Conservation (phyloP, 2,113 vertebrate genomes). For the Lycocorax pyrrhopterus region DNA sequence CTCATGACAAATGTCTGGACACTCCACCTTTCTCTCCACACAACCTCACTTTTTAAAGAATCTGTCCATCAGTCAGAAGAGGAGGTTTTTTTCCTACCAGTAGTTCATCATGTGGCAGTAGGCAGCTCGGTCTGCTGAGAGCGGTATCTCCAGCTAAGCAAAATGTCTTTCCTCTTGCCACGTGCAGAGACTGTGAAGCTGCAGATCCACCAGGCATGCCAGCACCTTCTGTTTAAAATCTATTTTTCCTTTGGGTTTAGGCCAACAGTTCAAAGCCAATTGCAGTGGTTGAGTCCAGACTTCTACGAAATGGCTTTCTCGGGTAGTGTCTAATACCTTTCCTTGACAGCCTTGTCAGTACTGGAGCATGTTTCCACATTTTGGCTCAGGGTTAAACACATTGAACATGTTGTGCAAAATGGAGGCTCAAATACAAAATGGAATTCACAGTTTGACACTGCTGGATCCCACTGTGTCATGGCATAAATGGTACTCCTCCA, state of each 20-base stretch:
- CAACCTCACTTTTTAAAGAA: neutral
- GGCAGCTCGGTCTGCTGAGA: neutral
- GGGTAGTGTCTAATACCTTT: slow-evolving; percentile 21
- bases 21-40: neutral
- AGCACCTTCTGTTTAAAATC: slow-evolving; percentile 60
- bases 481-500: neutral
- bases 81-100: neutral
- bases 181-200: neutral
- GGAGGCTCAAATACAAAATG: slow-evolving; percentile 15
- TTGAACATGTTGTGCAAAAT: slow-evolving; percentile 11
- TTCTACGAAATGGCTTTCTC: neutral
- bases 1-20: neutral
- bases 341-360: slow-evolving; percentile 20
- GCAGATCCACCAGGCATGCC: slow-evolving; percentile 28
- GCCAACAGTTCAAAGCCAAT: slow-evolving; percentile 37
- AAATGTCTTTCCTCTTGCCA: slow-evolving; percentile 17
- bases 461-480: neutral
- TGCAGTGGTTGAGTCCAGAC: slow-evolving; percentile 36
- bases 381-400: neutral
- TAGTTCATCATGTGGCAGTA: neutral
- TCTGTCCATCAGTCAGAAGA: neutral
- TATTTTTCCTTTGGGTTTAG: slow-evolving; percentile 41
- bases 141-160: neutral
- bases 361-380: neutral
- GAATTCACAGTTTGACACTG: slow-evolving; percentile 14